Evolutionary conservation across 2,797 vertebrate species (phyloP).

Genomic region (Acipenser transmontanus): DNA sequence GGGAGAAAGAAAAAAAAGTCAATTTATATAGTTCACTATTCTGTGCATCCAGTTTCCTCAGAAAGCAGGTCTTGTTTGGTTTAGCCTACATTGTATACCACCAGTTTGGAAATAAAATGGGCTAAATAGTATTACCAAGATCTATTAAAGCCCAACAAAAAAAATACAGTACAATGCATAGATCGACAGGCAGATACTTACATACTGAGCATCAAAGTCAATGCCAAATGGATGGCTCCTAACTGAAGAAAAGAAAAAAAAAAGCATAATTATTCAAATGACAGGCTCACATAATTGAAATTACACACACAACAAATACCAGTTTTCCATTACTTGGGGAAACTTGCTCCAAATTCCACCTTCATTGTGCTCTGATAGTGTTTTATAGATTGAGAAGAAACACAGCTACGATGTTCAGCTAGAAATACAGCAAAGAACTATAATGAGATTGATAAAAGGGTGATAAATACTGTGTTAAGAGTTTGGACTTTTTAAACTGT

Average conservation of each 20-base stretch:
- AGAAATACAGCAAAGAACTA: too few species aligned
- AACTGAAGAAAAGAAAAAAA: constrained; percentile 56
- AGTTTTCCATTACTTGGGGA: too few species aligned
- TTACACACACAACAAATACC: background rate
- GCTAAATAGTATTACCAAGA: background rate
- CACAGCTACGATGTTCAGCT: too few species aligned
- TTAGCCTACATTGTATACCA: too few species aligned
- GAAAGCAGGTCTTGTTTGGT: background rate
- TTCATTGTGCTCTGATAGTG: too few species aligned
- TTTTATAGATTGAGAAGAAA: too few species aligned
- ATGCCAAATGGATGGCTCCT: constrained; percentile 66
- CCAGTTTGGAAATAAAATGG: background rate
- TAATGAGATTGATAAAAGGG: too few species aligned
- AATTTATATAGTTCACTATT: background rate
- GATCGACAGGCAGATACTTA: constrained; percentile 58
- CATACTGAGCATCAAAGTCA: constrained; percentile 62
- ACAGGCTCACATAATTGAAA: background rate
- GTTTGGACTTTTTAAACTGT: too few species aligned
- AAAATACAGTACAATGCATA: background rate
- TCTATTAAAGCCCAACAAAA: background rate
- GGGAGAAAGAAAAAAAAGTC: constrained; percentile 3
- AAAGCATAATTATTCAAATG: constrained; percentile 29
- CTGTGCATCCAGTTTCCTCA: too few species aligned
- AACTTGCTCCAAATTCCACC: too few species aligned
- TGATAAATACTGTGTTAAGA: too few species aligned